phyloP scores from a whole-genome alignment of 1,140 invertebrate genomes.

The Batillaria attramentaria region DNA sequence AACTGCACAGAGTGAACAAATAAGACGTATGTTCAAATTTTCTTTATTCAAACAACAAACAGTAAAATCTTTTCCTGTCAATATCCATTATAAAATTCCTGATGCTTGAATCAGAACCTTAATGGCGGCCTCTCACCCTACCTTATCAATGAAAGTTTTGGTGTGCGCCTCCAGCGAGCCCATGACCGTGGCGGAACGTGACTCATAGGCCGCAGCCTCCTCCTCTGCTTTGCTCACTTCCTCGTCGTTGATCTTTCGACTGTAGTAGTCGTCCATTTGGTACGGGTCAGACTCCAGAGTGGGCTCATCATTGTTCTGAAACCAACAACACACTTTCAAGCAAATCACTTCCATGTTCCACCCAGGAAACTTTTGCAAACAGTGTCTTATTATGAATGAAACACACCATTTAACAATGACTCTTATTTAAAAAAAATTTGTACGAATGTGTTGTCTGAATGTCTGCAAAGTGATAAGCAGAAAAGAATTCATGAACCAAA shows the following conservation, averaged over 20 bases:
- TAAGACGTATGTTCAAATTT: too few relatives aligned
- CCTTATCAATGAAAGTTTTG: constrained; percentile 52
- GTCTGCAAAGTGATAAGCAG: too few relatives aligned
- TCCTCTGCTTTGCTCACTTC: constrained; percentile 42
- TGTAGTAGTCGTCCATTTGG: constrained; percentile 26
- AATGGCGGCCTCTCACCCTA: constrained; percentile 21
- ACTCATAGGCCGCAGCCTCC: constrained; percentile 38
- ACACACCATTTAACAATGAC: not conserved
- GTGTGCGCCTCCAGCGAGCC: constrained; percentile 41
- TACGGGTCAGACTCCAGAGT: constrained; percentile 16
- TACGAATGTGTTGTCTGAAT: too few relatives aligned
- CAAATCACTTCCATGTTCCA: too few relatives aligned
- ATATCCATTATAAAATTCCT: not conserved
- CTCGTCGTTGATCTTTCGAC: constrained; percentile 49
- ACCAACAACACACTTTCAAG: too few relatives aligned
- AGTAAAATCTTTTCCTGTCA: too few relatives aligned
- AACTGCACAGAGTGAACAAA: constrained; percentile 54
- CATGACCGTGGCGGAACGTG: constrained; percentile 33
- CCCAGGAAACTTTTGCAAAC: too few relatives aligned
- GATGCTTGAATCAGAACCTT: not conserved
- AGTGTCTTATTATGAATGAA: not conserved
- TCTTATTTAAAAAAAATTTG: too few relatives aligned
- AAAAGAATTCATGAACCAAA: too few relatives aligned
- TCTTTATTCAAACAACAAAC: too few relatives aligned
- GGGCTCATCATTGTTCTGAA: constrained; percentile 8